A percentile compares a stretch with the other conserved stretches of the same genome.
Conservation (phyloP, 2,797 vertebrate genomes). For the Onychomys leucogaster region DNA sequence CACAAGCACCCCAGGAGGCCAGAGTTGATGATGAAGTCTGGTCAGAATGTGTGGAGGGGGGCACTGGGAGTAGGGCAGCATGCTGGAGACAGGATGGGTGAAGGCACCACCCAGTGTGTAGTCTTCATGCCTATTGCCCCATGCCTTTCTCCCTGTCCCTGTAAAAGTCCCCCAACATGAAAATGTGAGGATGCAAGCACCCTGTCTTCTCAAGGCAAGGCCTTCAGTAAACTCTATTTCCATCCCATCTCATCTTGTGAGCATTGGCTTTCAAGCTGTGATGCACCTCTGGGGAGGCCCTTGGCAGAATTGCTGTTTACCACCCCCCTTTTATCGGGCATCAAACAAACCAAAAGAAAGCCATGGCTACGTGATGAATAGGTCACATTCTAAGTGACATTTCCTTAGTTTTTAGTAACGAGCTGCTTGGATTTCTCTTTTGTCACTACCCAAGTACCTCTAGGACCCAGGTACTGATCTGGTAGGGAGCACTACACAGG, state of each 20-base stretch:
- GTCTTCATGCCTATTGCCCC: background rate
- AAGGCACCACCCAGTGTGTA: background rate
- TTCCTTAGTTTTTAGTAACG: too few relatives aligned
- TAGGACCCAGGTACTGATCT: accelerated
- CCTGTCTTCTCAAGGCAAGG: background rate
- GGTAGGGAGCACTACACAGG: accelerated
- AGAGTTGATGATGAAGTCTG: background rate
- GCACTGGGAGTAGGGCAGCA: background rate
- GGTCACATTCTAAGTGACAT: too few relatives aligned
- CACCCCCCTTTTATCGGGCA: too few relatives aligned
- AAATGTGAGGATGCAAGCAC: background rate
- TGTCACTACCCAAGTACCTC: background rate
- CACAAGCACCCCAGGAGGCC: background rate
- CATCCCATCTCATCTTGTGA: background rate
- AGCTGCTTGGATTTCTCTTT: background rate
- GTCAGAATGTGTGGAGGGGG: background rate
- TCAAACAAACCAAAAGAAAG: too few relatives aligned
- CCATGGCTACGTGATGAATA: too few relatives aligned
- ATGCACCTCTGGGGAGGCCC: too few relatives aligned
- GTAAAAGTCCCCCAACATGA: background rate
- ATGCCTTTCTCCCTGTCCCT: background rate
- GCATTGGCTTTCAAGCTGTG: background rate
- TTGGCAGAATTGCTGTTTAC: too few relatives aligned
- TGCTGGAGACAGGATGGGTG: background rate
- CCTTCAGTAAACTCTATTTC: background rate